Evolutionary conservation across 2,888 invertebrate genomes (phyloP).

Genomic region (Pachliopta kotzebuea): DNA sequence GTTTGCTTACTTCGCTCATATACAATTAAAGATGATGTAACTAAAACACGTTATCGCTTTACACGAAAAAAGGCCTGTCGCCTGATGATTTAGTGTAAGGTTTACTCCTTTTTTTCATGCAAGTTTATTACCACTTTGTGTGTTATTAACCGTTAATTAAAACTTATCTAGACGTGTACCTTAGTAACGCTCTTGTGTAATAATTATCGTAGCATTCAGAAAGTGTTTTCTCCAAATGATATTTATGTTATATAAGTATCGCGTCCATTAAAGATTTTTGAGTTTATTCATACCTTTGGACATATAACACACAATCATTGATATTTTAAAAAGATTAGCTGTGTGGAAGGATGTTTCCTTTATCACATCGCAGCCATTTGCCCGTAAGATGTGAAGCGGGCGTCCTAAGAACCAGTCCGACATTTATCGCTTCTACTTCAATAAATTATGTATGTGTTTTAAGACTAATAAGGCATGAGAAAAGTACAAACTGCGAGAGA

Average conservation of each 20-base stretch:
- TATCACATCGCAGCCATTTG: slow-evolving; percentile 22
- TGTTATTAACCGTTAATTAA: background rate
- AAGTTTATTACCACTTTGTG: too few species aligned
- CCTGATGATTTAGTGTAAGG: slow-evolving; percentile 10
- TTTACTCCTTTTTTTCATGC: background rate
- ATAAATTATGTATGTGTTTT: slow-evolving; percentile 45
- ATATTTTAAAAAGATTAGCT: background rate
- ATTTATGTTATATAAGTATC: too few species aligned
- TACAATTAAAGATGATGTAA: slow-evolving; percentile 58
- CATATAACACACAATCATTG: background rate
- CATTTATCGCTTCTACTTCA: slow-evolving; percentile 42
- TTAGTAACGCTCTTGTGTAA: background rate
- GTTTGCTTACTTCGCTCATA: slow-evolving; percentile 58
- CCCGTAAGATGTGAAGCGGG: slow-evolving; percentile 29
- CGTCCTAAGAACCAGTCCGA: slow-evolving; percentile 22
- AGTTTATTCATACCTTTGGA: too few species aligned
- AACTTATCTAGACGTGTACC: background rate
- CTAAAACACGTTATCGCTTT: slow-evolving; percentile 32
- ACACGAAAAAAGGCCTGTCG: slow-evolving; percentile 13
- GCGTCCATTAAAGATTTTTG: too few species aligned
- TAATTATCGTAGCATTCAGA: background rate
- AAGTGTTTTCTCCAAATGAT: too few species aligned
- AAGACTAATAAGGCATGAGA: slow-evolving; percentile 49
- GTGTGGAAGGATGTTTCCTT: background rate
- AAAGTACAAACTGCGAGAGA: slow-evolving; percentile 46